Base-by-base conservation (phyloP, 2,113 vertebrate genomes). In the Dipodomys stephensi region DNA sequence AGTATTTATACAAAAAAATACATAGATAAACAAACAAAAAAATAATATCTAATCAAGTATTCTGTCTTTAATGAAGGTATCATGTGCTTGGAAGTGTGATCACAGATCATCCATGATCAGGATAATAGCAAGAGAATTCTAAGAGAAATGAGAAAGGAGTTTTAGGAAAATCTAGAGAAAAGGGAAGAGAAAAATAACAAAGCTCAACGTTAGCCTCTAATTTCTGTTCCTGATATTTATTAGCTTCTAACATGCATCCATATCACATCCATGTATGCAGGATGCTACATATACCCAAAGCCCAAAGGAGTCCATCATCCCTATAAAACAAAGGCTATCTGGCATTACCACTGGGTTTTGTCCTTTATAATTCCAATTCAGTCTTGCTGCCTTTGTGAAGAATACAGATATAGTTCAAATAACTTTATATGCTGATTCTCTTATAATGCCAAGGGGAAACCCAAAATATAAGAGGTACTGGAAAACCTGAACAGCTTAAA, bases 401-500 rank as follows among this genome's bases (percentile, higher is more conserved):
- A 35, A 92, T 64, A 32, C 5, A 92, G 39, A 7, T 60, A 10
- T 5, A 19, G 1, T 71, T 76, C 60, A 87, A 90, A 57, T 77
- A 49, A 72, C 2, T 89, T 71, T 20, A 60, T 5, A 82, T 12
- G 4, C 1, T 28, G 27, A 0, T 0, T 92, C 19, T 44, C 18
- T 65, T 84, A 19, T 18, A 72, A 35, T 28, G 64, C 1, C 15
- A 53, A 82, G 79, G 82, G 7, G 62, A 81, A 90, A 4, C 72
- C 7, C 0, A 22, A 72, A 92, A 35, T 74, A 6, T 7, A 32
- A 82, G 19, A 84, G 32, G 60, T 60, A 3, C 1, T 93, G 30
- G 73, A 72, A 96, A 90, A 87, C 3, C 30, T 22, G 87, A 74
- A n/a, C n/a, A 82, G 44, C 9, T 35, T 35, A 78, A 76, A 25